Evolutionary conservation across 1,140 invertebrate genomes (phyloP).

Genomic region (Ostrea edulis): DNA sequence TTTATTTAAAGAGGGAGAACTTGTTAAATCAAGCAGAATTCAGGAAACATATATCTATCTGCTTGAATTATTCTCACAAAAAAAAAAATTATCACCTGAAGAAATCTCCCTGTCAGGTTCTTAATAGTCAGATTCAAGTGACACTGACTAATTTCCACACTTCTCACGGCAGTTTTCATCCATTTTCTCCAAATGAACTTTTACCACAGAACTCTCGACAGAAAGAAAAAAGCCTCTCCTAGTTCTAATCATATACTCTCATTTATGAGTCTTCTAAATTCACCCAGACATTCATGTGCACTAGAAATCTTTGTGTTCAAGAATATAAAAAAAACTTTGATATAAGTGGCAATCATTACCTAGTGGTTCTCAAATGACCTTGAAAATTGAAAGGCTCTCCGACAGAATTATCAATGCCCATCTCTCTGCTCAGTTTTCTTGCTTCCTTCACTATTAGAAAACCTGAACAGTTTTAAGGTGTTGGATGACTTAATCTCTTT

Average conservation of each 20-base stretch:
- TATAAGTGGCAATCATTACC: background rate
- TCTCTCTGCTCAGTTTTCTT: background rate
- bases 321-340: background rate
- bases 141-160: slow-evolving; percentile 4
- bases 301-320: background rate
- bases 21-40: slow-evolving; percentile 17
- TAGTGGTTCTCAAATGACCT: background rate
- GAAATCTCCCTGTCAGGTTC: background rate
- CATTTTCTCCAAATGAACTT: background rate
- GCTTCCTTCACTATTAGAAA: background rate
- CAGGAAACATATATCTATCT: background rate
- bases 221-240: background rate
- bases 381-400: background rate
- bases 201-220: background rate
- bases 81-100: background rate
- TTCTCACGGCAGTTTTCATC: slow-evolving; percentile 24
- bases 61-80: slow-evolving; percentile 6
- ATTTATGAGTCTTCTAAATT: background rate
- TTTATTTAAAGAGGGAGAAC: background rate
- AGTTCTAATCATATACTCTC: background rate
- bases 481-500: background rate
- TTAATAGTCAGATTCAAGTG: background rate
- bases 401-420: background rate
- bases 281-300: background rate
- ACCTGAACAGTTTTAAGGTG: background rate